These are phyloP conservation scores for Anoplolepis gracilipes DNA, from an alignment of 1,140 invertebrate species.

Conservation along the genomic window DNA sequence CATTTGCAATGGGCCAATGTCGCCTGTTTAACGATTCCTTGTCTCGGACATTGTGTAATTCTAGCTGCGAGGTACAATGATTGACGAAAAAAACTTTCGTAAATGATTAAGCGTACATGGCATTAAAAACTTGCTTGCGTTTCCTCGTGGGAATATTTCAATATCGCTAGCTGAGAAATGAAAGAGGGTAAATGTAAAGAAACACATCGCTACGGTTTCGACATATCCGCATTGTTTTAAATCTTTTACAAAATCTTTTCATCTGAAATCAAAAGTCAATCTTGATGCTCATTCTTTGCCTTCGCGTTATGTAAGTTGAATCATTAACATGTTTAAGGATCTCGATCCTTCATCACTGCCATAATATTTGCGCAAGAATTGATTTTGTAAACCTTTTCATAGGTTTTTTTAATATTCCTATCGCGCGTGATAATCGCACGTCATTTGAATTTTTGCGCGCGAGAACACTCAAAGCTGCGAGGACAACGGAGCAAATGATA, in stretches of 20 bases:
- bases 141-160: too few relatives aligned
- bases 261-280: too few relatives aligned
- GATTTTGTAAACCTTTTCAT: neutral
- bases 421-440: conserved; percentile 6
- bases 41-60: neutral
- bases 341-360: neutral
- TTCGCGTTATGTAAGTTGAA: neutral
- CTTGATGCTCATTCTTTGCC: too few relatives aligned
- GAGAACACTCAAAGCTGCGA: neutral
- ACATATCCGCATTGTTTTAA: neutral
- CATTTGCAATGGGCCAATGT: conserved; percentile 18
- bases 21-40: neutral
- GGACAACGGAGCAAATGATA: conserved; percentile 25
- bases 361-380: neutral
- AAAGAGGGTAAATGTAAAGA: neutral
- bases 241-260: too few relatives aligned
- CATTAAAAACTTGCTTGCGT: too few relatives aligned
- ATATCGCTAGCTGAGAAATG: too few relatives aligned
- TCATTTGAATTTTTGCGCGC: neutral
- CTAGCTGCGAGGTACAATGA: neutral
- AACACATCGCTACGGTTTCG: neutral
- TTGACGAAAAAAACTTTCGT: neutral
- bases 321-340: neutral
- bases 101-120: too few relatives aligned
- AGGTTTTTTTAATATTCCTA: neutral